Evolutionary conservation across 37 sponge, comb jelly and placozoan species (phyloP).

Genomic region (Lycopodina hypogea): DNA sequence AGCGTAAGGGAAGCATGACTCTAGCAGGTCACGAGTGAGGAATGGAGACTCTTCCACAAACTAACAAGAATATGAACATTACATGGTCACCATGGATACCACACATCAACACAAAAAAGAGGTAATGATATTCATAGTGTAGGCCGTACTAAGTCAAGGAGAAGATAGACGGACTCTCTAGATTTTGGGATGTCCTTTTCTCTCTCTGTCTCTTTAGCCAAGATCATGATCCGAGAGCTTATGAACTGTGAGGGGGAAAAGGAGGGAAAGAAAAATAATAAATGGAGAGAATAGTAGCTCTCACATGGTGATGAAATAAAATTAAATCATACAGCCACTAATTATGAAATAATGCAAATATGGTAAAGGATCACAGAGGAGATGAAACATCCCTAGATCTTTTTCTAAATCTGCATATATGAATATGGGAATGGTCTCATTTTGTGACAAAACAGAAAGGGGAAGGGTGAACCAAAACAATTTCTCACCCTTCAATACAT

Average conservation of each 20-base stretch:
- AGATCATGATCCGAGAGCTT: slow-evolving; percentile 76
- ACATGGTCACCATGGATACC: background rate
- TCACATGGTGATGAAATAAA: background rate
- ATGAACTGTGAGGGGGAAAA: slow-evolving; percentile 52
- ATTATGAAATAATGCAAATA: background rate
- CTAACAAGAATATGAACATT: slow-evolving; percentile 6
- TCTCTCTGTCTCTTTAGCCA: slow-evolving; percentile 77
- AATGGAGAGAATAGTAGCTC: background rate
- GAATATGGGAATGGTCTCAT: too few species aligned
- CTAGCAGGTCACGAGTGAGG: slow-evolving; percentile 83
- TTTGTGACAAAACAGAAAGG: too few species aligned
- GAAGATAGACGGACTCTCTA: slow-evolving; percentile 73
- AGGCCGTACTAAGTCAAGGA: slow-evolving; percentile 65
- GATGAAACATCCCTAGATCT: too few species aligned
- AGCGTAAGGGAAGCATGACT: slow-evolving; percentile 89
- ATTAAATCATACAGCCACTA: background rate
- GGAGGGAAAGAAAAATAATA: background rate
- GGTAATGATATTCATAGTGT: background rate
- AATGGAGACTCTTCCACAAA: slow-evolving; percentile 83
- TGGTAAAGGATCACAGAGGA: too few species aligned
- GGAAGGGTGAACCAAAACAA: too few species aligned
- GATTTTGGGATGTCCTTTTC: slow-evolving; percentile 80
- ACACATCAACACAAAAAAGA: background rate
- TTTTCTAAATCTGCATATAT: too few species aligned
- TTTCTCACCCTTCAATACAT: too few species aligned